Evolutionary conservation across 2,888 invertebrate species (phyloP).

Genomic region (Ornithoptera alexandrae): DNA sequence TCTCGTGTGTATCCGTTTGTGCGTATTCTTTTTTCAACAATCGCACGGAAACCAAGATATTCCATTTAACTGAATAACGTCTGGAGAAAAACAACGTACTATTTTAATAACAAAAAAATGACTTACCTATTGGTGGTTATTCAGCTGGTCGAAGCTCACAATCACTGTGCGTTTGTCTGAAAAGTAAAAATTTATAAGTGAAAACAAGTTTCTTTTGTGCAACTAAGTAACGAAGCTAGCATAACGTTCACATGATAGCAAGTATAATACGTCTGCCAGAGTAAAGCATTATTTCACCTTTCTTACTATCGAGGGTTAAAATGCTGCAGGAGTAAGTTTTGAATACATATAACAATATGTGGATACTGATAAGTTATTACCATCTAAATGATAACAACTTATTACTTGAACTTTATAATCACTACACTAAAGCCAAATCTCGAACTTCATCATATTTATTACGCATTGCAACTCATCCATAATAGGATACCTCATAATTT

Average conservation of each 20-base stretch:
- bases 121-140: constrained; percentile 15
- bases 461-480: constrained; percentile 8
- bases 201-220: not conserved
- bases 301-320: no score
- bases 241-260: no score
- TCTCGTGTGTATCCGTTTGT: not conserved
- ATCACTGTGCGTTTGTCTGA: constrained; percentile 16
- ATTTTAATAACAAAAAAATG: no score
- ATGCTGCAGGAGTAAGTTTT: no score
- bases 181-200: not conserved
- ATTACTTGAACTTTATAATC: not conserved
- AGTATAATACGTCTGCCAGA: no score
- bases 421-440: not conserved
- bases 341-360: no score
- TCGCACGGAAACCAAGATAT: no score
- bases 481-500: constrained; percentile 20
- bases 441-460: not conserved
- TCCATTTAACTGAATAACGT: no score
- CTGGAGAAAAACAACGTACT: no score
- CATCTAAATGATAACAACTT: not conserved
- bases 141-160: constrained; percentile 5
- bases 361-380: no score
- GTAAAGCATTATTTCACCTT: no score
- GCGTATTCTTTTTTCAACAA: no score
- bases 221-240: not conserved